Base-by-base conservation (phyloP, 1,140 invertebrate species). In the Anthonomus grandis region DNA sequence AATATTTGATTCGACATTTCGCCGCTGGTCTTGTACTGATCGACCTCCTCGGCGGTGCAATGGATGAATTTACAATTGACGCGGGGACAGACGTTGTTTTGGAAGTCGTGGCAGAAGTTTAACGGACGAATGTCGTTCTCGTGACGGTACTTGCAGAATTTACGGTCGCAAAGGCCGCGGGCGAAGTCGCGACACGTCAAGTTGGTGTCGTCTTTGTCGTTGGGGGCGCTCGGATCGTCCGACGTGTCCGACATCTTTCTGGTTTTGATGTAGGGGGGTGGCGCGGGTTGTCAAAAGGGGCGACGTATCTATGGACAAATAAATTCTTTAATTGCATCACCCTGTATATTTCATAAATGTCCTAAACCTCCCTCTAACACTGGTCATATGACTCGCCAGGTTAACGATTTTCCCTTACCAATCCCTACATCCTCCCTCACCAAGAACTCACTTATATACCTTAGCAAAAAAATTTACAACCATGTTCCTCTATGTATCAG, bases 51-150 rank as follows among this genome's bases (percentile, higher is more conserved):
- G 24, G 83, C 74, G 0, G 85, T 83, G 65, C 87, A 89, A 69
- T 93, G 89, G 22, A 91, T 77, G 70, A 91, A 93, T 64, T 73
- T 75, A 64, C 80, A 81, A 38, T 81, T 82, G 0, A 78, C 73
- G 64, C 85, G 77, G 13, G 79, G 76, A 66, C 85, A 87, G 48
- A 80, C 78, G 10, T 81, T 83, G 70, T 91, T 91, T 71, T 91
- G 89, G 74, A 81, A 91, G 69, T 93, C 90, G 69, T 91, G 89
- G 68, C 90, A 93, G 69, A 93, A 91, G n/a, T 81, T 76, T n/a
- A 75, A 64, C 0, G 39, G 74, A 64, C 24, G 75, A 67, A 44
- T 75, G 62, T 73, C 80, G 64, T 73, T 73, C 60, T 82, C 80
- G 50, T 90, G 87, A 19, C 81, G 76, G 65, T 83, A 90, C 63